Percentiles rank a stretch among this genome's conserved stretches.
These are phyloP conservation scores for Agonopterix alstromeriana DNA, from an alignment of 2,888 invertebrate genomes.

Conservation along the genomic window DNA sequence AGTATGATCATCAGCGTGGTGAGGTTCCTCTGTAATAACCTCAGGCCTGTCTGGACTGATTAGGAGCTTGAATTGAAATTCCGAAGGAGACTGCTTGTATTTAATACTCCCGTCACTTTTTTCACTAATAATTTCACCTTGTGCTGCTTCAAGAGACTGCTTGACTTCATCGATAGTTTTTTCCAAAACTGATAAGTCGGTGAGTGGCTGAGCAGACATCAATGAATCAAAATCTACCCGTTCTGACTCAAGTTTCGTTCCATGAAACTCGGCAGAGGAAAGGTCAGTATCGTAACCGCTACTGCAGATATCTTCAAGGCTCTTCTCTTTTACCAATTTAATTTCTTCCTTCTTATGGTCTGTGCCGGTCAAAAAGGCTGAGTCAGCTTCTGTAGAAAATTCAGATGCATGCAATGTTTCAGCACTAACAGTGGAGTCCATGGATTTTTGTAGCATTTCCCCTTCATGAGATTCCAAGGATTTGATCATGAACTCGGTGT, in stretches of 20 bases:
- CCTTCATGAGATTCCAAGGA: slow-evolving; percentile 71
- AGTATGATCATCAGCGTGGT: slow-evolving; percentile 56
- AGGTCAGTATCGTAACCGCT: slow-evolving; percentile 82
- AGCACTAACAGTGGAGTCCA: slow-evolving; percentile 70
- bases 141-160: slow-evolving; percentile 82
- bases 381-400: slow-evolving; percentile 71
- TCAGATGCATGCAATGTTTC: slow-evolving; percentile 72
- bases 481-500: slow-evolving; percentile 71
- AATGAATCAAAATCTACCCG: slow-evolving; percentile 69
- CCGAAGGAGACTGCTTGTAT: slow-evolving; percentile 84
- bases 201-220: slow-evolving; percentile 65
- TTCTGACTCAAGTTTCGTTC: slow-evolving; percentile 70
- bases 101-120: slow-evolving; percentile 80
- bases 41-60: slow-evolving; percentile 74
- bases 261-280: slow-evolving; percentile 79
- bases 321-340: slow-evolving; percentile 67
- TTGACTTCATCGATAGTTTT: slow-evolving; percentile 84
- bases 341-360: slow-evolving; percentile 64
- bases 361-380: slow-evolving; percentile 65
- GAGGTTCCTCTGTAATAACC: slow-evolving; percentile 77
- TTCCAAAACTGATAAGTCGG: slow-evolving; percentile 78
- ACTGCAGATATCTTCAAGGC: slow-evolving; percentile 81
- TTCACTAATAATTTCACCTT: slow-evolving; percentile 81
- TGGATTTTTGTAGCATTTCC: slow-evolving; percentile 69
- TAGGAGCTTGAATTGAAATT: slow-evolving; percentile 82